Evolutionary conservation across 2,888 invertebrate species (phyloP), one percentile per base, ranked within the genome.

Genomic region (Philereme transversata): DNA sequence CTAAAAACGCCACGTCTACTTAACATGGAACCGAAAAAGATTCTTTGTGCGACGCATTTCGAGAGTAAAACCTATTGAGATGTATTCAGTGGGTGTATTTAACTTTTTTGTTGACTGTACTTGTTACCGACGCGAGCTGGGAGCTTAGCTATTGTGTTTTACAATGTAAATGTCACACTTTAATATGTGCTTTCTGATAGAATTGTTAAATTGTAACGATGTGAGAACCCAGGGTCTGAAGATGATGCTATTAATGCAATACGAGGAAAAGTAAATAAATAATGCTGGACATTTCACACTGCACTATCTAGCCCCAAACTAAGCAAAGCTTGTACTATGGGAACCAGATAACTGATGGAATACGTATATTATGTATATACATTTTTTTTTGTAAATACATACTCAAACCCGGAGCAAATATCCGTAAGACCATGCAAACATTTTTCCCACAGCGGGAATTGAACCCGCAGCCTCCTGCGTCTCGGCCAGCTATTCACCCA

Each of bases 21-120:
- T 89, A 90, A 86, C 86, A 86, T 84, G 81, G 83, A 75, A 82
- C 74, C 84, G 85, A 87, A 87, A 87, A 87, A 88, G 84, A 87
- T 81, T 87, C 86, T 85, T 91, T 90, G 87, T 91, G 74, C 78
- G 76, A 71, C 79, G 73, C 80, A 84, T 84, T 86, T 84, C 81
- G 77, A 84, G 84, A 85, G 86, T 86, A 87, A 88, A 86, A 88
- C 83, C 83, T 86, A 89, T 88, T 83, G 85, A 87, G 82, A 78
- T 78, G 83, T 81, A 80, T 83, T 77, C 73, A 76, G 72, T 67
- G 69, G 68, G 79, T 85, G 84, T 84, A 84, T 84, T 87, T 83
- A 86, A 81, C 77, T 84, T 90, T 88, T 88, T 88, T 67, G 88
- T 84, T 68, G 76, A 84, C 84, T 73, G 75, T 86, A 87, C 83